phyloP scores from a whole-genome alignment of 2,888 invertebrate genomes.

The Thera britannica region DNA sequence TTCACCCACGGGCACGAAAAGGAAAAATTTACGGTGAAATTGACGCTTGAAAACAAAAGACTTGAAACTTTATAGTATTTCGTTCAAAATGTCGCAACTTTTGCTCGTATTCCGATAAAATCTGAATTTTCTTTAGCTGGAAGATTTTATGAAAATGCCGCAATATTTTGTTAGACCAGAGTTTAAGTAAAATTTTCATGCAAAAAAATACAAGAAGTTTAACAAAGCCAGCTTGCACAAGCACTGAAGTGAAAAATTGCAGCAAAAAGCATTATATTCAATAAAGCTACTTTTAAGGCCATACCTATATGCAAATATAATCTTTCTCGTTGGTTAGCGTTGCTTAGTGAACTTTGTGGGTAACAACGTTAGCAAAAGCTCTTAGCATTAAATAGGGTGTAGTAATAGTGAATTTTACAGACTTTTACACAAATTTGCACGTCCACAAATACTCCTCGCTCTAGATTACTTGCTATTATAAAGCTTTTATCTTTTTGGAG shows the following conservation, averaged over 20 bases:
- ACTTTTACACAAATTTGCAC: constrained; percentile 38
- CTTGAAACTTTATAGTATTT: background rate
- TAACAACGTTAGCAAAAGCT: constrained; percentile 41
- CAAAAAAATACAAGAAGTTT: background rate
- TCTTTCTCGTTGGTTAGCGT: constrained; percentile 35
- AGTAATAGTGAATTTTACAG: constrained; percentile 39
- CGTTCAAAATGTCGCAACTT: background rate
- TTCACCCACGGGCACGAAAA: constrained; percentile 39
- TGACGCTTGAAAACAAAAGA: constrained; percentile 37
- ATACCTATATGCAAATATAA: constrained; percentile 40
- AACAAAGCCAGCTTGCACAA: constrained; percentile 9
- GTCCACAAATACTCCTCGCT: constrained; percentile 25
- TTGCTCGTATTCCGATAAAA: background rate
- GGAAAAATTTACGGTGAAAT: constrained; percentile 46
- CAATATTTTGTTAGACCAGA: background rate
- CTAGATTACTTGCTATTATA: constrained; percentile 12
- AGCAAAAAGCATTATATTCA: constrained; percentile 23
- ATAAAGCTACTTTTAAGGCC: constrained; percentile 22
- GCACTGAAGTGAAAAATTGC: constrained; percentile 16
- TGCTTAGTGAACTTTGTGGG: constrained; percentile 37
- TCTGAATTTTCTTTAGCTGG: background rate
- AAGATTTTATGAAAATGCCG: background rate
- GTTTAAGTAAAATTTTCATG: background rate
- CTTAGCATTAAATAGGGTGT: constrained; percentile 39
- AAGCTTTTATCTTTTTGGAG: constrained; percentile 18